Base-by-base conservation (phyloP, 1,140 invertebrate species). In the Drosophila nebulosa region DNA sequence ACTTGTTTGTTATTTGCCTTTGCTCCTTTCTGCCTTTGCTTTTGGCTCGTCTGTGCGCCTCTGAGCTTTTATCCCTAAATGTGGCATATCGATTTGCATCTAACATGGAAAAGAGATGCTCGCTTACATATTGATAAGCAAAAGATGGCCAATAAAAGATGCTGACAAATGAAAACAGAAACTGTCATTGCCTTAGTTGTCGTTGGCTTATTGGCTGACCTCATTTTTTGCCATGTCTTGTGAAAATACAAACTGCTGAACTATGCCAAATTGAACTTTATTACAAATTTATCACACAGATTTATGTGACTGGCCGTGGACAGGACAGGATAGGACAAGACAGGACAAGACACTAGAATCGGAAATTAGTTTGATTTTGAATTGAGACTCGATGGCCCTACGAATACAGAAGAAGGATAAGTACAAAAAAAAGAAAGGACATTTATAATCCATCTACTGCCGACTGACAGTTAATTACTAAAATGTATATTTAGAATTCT, bases 1-100 rank as follows among this genome's bases (percentile, higher is more conserved):
- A 79, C 79, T 84, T 75, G 69, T 80, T 80, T 76, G 50, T 72
- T 76, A 53, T 56, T 68, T 77, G 59, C 61, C 60, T 61, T 61
- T 57, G 30, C 16, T 30, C 12, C 21, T 35, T n/a, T n/a, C n/a
- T 18, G 14, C 56, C 59, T 22, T 12, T 57, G 46, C 26, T 9
- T 30, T 30, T 9, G 7, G 27, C 27, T 6, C 27, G 6, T 9
- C 2, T 30, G n/a, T 30, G 27, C 27, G 27, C 27, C 27, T 9
- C 2, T 30, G n/a, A n/a, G 27, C 57, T 46, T 76, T 51, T 50
- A 21, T 46, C 39, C 30, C 78, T 67, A 78, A 74, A 84, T 83
- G 79, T 83, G 79, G 83, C 79, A 83, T 83, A 79, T 83, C 79
- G 78, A 83, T 84, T 83, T 78, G 76, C 78, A 78, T 78, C 75